Conservation (phyloP, 2,888 invertebrate species). For the Portevinia maculata region DNA sequence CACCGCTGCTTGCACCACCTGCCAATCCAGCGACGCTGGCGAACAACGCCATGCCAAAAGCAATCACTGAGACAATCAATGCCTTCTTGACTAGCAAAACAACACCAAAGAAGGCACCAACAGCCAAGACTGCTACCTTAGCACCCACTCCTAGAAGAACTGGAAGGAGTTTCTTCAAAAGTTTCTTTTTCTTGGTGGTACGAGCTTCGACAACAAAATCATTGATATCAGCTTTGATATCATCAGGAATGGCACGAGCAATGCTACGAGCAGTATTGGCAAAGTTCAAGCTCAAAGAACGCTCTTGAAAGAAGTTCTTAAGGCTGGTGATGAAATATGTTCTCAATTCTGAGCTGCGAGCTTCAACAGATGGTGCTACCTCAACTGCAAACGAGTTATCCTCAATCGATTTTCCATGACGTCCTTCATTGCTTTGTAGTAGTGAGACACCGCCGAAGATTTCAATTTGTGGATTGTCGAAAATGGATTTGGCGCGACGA, state of each 20-base stretch:
- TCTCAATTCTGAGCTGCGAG: slow-evolving; percentile 85
- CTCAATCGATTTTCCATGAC: slow-evolving; percentile 83
- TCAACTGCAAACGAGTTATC: slow-evolving; percentile 84
- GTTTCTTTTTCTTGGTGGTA: slow-evolving; percentile 84
- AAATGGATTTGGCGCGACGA: slow-evolving; percentile 85
- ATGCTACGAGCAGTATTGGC: slow-evolving; percentile 83
- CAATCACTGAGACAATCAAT: slow-evolving; percentile 85
- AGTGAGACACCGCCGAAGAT: slow-evolving; percentile 85
- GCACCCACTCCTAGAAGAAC: slow-evolving; percentile 85
- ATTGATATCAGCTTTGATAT: slow-evolving; percentile 84
- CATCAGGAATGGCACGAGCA: slow-evolving; percentile 84
- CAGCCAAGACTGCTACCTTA: slow-evolving; percentile 84
- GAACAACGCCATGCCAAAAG: slow-evolving; percentile 85
- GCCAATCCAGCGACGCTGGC: slow-evolving; percentile 80
- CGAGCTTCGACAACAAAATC: slow-evolving; percentile 85
- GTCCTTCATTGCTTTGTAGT: slow-evolving; percentile 80
- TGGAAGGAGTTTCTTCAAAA: slow-evolving; percentile 84
- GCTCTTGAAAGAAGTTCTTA: slow-evolving; percentile 85
- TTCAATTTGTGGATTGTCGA: slow-evolving; percentile 85
- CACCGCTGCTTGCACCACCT: slow-evolving; percentile 78
- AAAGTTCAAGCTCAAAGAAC: slow-evolving; percentile 84
- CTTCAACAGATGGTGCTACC: slow-evolving; percentile 83
- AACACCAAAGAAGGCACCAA: slow-evolving; percentile 85
- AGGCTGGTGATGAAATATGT: slow-evolving; percentile 84
- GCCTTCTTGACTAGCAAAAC: slow-evolving; percentile 87